A percentile compares a stretch with the other conserved stretches of the same genome.
These are phyloP conservation scores for Tolypeutes matacus DNA, from an alignment of 2,797 vertebrate species.

Conservation along the genomic window DNA sequence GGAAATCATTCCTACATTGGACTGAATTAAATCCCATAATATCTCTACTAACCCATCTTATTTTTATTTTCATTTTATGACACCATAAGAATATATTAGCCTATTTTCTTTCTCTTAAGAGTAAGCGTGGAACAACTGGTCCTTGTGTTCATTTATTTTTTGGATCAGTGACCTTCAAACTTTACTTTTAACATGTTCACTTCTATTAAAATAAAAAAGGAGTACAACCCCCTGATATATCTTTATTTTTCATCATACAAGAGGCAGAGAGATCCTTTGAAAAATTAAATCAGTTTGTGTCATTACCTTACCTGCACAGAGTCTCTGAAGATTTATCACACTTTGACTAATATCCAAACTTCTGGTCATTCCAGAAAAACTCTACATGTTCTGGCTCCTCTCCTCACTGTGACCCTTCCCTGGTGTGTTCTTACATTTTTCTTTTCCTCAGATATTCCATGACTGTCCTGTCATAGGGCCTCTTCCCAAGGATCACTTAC, in stretches of 20 bases:
- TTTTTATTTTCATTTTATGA: background rate
- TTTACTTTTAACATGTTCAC: background rate
- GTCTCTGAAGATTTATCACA: background rate
- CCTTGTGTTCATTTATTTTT: background rate
- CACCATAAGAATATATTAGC: background rate
- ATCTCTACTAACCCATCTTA: background rate
- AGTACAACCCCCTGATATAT: background rate
- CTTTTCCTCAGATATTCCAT: background rate
- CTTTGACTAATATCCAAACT: background rate
- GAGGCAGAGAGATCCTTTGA: background rate
- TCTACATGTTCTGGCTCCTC: background rate
- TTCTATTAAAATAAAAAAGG: background rate
- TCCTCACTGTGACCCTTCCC: background rate
- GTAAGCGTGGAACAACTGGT: background rate
- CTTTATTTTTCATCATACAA: background rate
- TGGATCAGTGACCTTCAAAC: background rate
- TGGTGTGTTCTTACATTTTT: background rate
- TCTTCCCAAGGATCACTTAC: background rate
- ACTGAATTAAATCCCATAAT: background rate
- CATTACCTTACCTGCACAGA: slow-evolving; percentile 19
- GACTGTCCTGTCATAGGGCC: background rate
- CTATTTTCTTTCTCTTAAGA: background rate
- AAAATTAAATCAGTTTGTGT: background rate
- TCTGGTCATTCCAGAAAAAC: background rate
- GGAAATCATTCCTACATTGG: background rate